These are phyloP conservation scores for Agrotis segetum DNA, from an alignment of 2,888 invertebrate species.

Conservation along the genomic window DNA sequence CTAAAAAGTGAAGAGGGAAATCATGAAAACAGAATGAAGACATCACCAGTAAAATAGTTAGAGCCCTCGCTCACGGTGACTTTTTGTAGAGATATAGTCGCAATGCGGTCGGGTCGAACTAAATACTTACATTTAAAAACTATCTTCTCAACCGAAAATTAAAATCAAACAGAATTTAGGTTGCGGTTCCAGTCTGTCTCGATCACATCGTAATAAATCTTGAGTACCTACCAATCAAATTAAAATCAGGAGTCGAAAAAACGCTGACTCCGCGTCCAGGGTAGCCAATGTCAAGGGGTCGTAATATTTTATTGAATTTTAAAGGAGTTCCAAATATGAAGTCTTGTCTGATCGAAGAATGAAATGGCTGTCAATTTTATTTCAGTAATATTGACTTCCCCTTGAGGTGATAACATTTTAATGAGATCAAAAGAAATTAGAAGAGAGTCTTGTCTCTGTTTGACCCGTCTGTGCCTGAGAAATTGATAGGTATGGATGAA, in stretches of 20 bases:
- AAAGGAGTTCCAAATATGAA: conserved; percentile 34
- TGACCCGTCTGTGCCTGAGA: too few species aligned
- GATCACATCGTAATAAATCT: conserved; percentile 10
- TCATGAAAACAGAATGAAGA: conserved; percentile 41
- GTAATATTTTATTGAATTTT: conserved; percentile 53
- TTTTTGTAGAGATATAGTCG: too few species aligned
- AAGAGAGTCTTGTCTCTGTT: too few species aligned
- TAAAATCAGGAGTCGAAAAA: conserved; percentile 31
- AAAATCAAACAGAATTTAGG: neutral
- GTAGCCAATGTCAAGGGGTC: conserved; percentile 30
- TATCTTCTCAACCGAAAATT: neutral
- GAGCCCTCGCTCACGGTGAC: too few species aligned
- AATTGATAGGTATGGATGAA: too few species aligned
- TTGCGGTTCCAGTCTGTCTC: neutral
- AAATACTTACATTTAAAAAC: too few species aligned
- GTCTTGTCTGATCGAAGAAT: conserved; percentile 12
- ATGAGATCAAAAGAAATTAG: too few species aligned
- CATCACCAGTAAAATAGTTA: conserved; percentile 15
- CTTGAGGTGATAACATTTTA: conserved; percentile 7
- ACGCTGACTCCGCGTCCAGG: conserved; percentile 19
- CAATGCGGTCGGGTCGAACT: too few species aligned
- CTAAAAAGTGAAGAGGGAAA: conserved; percentile 25
- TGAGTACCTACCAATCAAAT: conserved; percentile 38
- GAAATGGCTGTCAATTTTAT: conserved; percentile 16
- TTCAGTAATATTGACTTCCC: neutral